A percentile compares a stretch with the other conserved stretches of the same genome.
Conservation (phyloP, 2,888 invertebrate genomes). For the Dugesia japonica region DNA sequence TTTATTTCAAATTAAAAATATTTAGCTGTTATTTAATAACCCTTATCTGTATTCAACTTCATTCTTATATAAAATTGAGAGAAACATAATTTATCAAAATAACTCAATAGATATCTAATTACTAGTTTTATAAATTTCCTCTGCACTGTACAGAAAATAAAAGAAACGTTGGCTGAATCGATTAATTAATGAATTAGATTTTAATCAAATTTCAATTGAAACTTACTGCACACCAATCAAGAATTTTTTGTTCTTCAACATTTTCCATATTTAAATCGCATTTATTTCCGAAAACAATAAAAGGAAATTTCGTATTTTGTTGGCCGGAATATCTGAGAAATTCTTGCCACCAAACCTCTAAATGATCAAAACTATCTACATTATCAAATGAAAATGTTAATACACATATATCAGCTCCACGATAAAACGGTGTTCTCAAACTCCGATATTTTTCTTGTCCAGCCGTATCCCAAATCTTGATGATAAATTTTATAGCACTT, state of each 20-base stretch:
- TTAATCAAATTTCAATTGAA: too few relatives aligned
- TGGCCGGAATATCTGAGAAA: constrained; percentile 74
- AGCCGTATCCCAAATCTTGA: constrained; percentile 79
- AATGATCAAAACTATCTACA: constrained; percentile 64
- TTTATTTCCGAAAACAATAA: constrained; percentile 80
- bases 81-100: too few relatives aligned
- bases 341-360: constrained; percentile 73
- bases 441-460: constrained; percentile 82
- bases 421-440: constrained; percentile 74
- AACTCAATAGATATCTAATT: too few relatives aligned
- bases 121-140: too few relatives aligned
- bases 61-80: too few relatives aligned
- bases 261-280: constrained; percentile 49
- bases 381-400: constrained; percentile 74
- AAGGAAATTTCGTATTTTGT: constrained; percentile 61
- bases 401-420: constrained; percentile 79
- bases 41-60: too few relatives aligned
- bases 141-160: too few relatives aligned
- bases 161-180: too few relatives aligned
- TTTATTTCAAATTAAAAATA: too few relatives aligned
- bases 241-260: background rate
- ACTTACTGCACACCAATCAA: background rate
- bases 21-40: too few relatives aligned
- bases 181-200: too few relatives aligned
- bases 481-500: background rate